Evolutionary conservation across 2,113 vertebrate species (phyloP).

Genomic region (Neofelis nebulosa): DNA sequence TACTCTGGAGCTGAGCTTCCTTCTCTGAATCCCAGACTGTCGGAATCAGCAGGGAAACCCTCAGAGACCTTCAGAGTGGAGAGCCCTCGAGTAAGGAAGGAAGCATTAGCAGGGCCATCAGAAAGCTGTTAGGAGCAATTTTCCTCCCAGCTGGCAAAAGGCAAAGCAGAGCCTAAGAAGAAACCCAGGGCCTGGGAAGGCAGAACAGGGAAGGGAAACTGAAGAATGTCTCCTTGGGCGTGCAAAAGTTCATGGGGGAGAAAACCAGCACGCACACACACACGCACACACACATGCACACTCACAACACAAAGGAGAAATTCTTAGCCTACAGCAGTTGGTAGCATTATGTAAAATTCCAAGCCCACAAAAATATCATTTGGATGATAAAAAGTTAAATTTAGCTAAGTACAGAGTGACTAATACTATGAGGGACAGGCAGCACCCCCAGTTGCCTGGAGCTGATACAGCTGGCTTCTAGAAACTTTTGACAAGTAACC

Average conservation of each 20-base stretch:
- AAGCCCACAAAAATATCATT: slow-evolving; percentile 81
- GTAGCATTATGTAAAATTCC: slow-evolving; percentile 80
- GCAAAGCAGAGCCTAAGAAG: neutral
- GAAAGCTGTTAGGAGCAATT: neutral
- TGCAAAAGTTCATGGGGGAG: slow-evolving; percentile 41
- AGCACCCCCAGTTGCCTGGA: slow-evolving; percentile 77
- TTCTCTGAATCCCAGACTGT: neutral
- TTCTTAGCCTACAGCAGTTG: slow-evolving; percentile 79
- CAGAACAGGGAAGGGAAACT: neutral
- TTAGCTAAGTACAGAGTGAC: slow-evolving; percentile 82
- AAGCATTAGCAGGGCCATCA: neutral
- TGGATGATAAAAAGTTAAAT: slow-evolving; percentile 83
- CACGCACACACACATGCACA: neutral
- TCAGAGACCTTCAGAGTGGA: neutral
- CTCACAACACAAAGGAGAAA: slow-evolving; percentile 34
- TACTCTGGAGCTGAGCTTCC: neutral
- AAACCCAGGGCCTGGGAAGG: neutral
- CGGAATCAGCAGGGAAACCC: slow-evolving; percentile 8
- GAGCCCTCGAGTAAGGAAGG: neutral
- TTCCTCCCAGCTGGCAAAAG: neutral
- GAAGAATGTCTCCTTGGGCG: neutral
- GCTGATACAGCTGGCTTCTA: slow-evolving; percentile 77
- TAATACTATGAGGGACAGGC: slow-evolving; percentile 79
- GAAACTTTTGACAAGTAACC: slow-evolving; percentile 77
- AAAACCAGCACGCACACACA: neutral